Conservation (phyloP, 2,888 invertebrate species). For the Tenthredo livida region DNA sequence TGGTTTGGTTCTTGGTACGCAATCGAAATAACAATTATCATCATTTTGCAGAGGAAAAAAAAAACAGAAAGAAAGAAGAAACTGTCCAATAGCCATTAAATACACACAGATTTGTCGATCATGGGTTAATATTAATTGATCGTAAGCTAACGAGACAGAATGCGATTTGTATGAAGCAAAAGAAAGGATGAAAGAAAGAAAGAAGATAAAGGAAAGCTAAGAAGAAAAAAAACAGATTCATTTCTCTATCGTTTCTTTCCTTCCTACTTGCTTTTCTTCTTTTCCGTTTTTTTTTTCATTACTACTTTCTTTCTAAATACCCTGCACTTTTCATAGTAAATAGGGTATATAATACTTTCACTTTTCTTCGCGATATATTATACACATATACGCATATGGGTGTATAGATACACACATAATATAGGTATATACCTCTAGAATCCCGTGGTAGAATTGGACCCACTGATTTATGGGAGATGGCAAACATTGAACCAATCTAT, state of each 20-base stretch:
- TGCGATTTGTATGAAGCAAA: no score
- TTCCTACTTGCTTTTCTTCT: neutral
- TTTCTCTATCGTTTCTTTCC: neutral
- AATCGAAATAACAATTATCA: slow-evolving; percentile 15
- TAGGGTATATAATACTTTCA: no score
- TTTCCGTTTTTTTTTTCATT: no score
- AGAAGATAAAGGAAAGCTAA: no score
- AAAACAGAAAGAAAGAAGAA: neutral
- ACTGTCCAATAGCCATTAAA: neutral
- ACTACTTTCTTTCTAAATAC: no score
- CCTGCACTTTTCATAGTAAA: no score
- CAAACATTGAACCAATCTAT: slow-evolving; percentile 67
- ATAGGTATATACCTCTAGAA: neutral
- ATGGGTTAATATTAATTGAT: neutral
- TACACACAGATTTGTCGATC: neutral
- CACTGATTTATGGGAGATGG: slow-evolving; percentile 60
- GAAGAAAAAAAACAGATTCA: neutral
- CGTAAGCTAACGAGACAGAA: no score
- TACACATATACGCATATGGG: neutral
- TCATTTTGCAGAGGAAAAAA: neutral
- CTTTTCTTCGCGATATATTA: no score
- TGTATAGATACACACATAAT: neutral
- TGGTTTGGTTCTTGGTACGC: neutral
- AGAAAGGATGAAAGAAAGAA: no score
- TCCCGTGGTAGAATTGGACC: slow-evolving; percentile 10